Percentiles rank a stretch among this genome's conserved stretches.
Conservation (phyloP, 1,140 invertebrate species). For the Trichonephila clavipes region DNA sequence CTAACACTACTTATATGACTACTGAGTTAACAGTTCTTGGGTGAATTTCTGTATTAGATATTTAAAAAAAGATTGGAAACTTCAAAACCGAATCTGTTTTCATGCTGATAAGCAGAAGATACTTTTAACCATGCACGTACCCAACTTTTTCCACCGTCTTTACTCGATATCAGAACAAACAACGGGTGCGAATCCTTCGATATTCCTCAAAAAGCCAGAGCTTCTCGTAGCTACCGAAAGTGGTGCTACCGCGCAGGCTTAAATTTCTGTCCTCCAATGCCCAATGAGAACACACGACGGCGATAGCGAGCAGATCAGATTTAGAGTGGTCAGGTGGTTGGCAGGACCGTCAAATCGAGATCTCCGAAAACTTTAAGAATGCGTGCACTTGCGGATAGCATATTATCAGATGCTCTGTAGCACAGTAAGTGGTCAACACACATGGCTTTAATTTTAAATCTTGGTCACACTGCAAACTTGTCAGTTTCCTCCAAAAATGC, state of each 20-base stretch:
- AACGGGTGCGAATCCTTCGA: background rate
- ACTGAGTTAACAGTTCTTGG: too few species aligned
- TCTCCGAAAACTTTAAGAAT: conserved; percentile 54
- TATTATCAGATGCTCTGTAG: background rate
- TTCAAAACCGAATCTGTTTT: background rate
- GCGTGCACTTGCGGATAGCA: conserved; percentile 51
- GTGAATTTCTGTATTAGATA: too few species aligned
- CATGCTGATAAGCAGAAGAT: background rate
- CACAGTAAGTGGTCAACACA: conserved; percentile 49
- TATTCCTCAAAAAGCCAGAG: background rate
- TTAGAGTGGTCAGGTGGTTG: conserved; percentile 51
- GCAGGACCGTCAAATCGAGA: background rate
- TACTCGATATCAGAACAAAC: background rate
- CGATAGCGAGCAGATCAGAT: conserved; percentile 55
- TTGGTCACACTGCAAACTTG: background rate
- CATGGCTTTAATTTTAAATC: conserved; percentile 41
- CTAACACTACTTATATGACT: too few species aligned
- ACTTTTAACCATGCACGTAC: background rate
- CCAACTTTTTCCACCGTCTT: background rate
- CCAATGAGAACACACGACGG: conserved; percentile 58
- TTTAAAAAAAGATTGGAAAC: background rate
- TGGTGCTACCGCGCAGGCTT: conserved; percentile 35
- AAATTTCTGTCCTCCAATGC: conserved; percentile 23
- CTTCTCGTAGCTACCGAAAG: conserved; percentile 50
- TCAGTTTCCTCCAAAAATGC: background rate